Conservation (phyloP, 2,113 vertebrate genomes). For the Pterophyllum scalare region DNA sequence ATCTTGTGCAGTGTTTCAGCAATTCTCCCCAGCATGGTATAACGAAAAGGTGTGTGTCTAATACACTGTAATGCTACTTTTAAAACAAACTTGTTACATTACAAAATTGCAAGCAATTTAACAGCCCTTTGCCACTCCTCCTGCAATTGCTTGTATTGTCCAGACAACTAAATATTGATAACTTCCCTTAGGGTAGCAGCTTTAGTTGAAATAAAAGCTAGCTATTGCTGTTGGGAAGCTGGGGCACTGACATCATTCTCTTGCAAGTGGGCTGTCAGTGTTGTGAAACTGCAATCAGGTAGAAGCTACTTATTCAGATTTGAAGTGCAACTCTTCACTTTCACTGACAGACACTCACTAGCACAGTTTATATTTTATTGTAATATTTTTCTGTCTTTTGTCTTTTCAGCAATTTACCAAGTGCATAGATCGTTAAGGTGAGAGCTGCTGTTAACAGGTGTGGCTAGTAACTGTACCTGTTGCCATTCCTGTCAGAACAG, state of each 20-base stretch:
- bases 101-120: not conserved
- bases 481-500: no score
- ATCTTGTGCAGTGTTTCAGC: constrained; percentile 21
- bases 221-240: not conserved
- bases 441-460: not conserved
- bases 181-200: not conserved
- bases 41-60: not conserved
- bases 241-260: not conserved
- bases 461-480: not conserved
- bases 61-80: not conserved
- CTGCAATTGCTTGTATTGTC: not conserved
- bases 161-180: not conserved
- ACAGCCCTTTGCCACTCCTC: not conserved
- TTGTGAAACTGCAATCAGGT: no score
- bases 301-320: no score
- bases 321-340: no score
- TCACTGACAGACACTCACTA: no score
- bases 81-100: not conserved
- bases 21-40: not conserved
- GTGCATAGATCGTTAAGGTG: not conserved
- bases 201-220: not conserved
- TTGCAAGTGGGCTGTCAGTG: no score
- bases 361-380: no score
- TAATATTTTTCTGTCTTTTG: no score
- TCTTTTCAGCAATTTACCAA: no score